phyloP scores from a whole-genome alignment of 2,113 vertebrate species.

The Orcinus orca region DNA sequence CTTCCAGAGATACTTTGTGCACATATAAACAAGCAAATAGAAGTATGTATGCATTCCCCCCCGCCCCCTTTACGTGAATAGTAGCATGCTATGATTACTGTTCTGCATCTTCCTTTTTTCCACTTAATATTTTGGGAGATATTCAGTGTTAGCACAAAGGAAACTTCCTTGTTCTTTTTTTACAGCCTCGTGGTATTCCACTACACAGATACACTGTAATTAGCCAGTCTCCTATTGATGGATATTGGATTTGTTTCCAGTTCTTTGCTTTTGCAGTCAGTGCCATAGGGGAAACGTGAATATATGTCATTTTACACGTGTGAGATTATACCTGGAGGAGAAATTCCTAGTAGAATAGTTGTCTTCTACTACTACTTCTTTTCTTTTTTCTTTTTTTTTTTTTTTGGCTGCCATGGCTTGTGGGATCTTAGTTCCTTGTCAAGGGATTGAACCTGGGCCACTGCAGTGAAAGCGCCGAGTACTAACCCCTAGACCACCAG shows the following conservation, averaged over 20 bases:
- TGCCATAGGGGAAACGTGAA: background rate
- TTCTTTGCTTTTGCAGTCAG: background rate
- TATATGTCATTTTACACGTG: background rate
- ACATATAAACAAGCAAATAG: background rate
- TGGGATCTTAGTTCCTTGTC: background rate
- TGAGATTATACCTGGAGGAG: background rate
- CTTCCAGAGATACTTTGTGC: background rate
- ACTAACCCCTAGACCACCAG: background rate
- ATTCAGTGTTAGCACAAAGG: background rate
- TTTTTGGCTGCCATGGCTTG: background rate
- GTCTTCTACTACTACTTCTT: background rate
- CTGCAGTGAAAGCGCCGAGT: background rate
- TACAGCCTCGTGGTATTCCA: background rate
- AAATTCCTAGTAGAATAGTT: background rate
- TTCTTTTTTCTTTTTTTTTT: background rate
- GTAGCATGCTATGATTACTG: background rate
- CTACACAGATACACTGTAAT: background rate
- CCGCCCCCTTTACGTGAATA: background rate
- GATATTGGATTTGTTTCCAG: background rate
- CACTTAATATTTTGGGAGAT: background rate
- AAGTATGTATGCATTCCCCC: background rate
- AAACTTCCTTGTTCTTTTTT: background rate
- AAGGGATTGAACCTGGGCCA: background rate
- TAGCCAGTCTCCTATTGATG: background rate
- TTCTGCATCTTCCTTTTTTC: background rate